Conservation (phyloP, 2,888 invertebrate genomes). For the Drosophila recens region DNA sequence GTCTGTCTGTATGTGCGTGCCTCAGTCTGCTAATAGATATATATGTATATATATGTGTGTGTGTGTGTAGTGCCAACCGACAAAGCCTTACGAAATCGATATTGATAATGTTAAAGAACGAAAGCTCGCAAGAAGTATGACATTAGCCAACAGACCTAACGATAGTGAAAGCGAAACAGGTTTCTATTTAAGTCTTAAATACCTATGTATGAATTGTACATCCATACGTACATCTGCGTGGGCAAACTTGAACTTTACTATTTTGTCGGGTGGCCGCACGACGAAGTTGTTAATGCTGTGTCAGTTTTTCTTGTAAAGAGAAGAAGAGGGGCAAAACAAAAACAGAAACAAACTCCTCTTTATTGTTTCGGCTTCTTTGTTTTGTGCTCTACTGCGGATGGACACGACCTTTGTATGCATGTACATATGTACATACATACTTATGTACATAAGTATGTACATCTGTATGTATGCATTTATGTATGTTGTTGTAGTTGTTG, state of each 20-base stretch:
- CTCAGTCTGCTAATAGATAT: conserved; percentile 2
- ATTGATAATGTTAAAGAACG: conserved; percentile 26
- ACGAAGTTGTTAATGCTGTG: conserved; percentile 35
- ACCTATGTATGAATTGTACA: conserved; percentile 14
- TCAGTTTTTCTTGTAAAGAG: conserved; percentile 41
- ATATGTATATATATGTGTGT: neutral
- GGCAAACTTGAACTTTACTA: conserved; percentile 66
- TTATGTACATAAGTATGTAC: neutral
- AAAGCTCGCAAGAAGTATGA: conserved; percentile 15
- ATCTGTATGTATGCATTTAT: conserved; percentile 10
- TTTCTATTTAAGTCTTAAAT: conserved; percentile 22
- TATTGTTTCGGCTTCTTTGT: conserved; percentile 52
- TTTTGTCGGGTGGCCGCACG: conserved; percentile 48
- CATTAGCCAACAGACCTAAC: conserved; percentile 20
- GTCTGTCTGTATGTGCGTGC: conserved; percentile 7
- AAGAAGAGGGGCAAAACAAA: conserved; percentile 30
- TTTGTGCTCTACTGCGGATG: conserved; percentile 48
- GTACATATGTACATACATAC: neutral
- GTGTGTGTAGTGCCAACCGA: conserved; percentile 38
- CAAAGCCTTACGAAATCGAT: conserved; percentile 49
- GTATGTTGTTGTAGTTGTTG: conserved; percentile 12
- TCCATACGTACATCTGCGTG: conserved; percentile 27
- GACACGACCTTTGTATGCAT: conserved; percentile 61
- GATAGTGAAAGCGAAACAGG: conserved; percentile 53
- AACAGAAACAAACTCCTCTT: conserved; percentile 38